Conservation (phyloP, 2,797 vertebrate species). For the Rhynchonycteris naso region DNA sequence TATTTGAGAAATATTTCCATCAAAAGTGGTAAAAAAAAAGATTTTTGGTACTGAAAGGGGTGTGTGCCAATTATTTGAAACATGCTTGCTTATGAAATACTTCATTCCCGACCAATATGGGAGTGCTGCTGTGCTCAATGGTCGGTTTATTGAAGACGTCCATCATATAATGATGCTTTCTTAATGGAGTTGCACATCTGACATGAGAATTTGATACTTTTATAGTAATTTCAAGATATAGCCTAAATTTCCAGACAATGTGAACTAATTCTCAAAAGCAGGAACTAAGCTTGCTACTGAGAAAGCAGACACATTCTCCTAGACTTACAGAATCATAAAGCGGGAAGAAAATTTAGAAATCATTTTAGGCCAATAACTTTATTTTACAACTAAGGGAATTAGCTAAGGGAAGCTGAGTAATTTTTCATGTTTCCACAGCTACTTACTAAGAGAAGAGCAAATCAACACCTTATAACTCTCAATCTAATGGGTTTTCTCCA, state of each 20-base stretch:
- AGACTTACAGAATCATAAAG: background rate
- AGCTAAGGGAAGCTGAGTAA: background rate
- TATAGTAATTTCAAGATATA: slow-evolving; percentile 31
- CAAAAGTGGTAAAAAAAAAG: background rate
- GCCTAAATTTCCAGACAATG: slow-evolving; percentile 6
- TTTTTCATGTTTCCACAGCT: background rate
- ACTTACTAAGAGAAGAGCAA: background rate
- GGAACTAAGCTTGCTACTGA: background rate
- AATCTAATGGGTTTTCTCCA: background rate
- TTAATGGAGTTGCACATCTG: background rate
- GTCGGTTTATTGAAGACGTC: background rate
- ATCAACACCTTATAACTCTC: background rate
- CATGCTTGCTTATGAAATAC: background rate
- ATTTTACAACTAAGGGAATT: background rate
- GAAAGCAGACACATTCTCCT: background rate
- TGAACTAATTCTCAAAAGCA: slow-evolving; percentile 18
- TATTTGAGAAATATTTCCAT: slow-evolving; percentile 20
- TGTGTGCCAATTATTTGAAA: background rate
- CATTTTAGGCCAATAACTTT: background rate
- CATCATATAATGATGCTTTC: slow-evolving; percentile 23
- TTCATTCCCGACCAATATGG: background rate
- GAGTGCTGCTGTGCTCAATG: background rate
- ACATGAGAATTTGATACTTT: slow-evolving; percentile 34
- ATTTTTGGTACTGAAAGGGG: background rate
- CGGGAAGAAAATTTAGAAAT: background rate